phyloP scores from a whole-genome alignment of 2,797 vertebrate genomes.

The Macroramphosus scolopax region DNA sequence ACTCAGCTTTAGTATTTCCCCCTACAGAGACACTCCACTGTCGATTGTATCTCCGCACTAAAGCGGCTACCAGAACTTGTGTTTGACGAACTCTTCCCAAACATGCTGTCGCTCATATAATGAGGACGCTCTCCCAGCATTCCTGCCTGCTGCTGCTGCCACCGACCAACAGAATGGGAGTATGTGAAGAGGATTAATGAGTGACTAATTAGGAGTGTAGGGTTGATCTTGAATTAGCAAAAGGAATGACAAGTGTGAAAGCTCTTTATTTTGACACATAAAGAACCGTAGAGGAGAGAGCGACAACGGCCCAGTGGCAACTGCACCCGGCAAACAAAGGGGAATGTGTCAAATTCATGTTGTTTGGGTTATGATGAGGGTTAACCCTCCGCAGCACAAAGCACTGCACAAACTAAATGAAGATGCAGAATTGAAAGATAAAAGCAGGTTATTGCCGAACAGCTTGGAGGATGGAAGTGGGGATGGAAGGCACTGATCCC shows the following conservation, averaged over 20 bases:
- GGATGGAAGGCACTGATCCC: no score
- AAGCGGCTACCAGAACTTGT: constrained; percentile 49
- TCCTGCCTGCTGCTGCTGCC: constrained; percentile 42
- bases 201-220: constrained; percentile 66
- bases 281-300: constrained; percentile 25
- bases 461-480: no score
- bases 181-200: constrained; percentile 65
- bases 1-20: constrained; percentile 60
- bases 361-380: no score
- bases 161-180: constrained; percentile 27
- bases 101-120: constrained; percentile 52
- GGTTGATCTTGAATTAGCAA: constrained; percentile 61
- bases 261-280: constrained; percentile 42
- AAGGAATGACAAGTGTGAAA: constrained; percentile 64
- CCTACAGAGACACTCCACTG: constrained; percentile 62
- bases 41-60: constrained; percentile 58
- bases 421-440: no score
- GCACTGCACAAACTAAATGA: no score
- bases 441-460: no score
- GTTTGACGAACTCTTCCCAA: constrained; percentile 59
- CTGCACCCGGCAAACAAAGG: no score
- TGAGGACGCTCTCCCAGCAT: constrained; percentile 60
- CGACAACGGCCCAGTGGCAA: no score
- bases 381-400: no score
- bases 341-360: no score